Evolutionary conservation across 2,888 invertebrate genomes (phyloP), one percentile per base, ranked within the genome.

Genomic region (Tolmerus cingulatus): DNA sequence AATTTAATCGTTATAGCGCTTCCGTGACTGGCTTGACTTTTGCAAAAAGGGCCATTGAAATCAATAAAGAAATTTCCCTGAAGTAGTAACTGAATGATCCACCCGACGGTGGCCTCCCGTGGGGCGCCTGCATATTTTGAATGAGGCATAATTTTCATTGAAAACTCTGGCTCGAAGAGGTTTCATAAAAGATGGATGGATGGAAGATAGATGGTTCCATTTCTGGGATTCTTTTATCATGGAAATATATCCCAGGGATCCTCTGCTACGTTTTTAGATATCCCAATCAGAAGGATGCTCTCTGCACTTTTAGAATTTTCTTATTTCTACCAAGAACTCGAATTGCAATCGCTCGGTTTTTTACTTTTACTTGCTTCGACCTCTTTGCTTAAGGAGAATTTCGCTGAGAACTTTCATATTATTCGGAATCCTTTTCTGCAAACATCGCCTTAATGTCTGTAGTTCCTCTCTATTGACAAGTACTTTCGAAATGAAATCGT

Each of bases 11-110:
- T 77, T 77, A 77, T 34, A 77, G 19, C 19, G 77, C 77, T 77
- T 77, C 77, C 77, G 77, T 34, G 77, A 34, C 77, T 77, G 78
- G 19, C 78, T 78, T 19, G 78, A 23, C 37, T 40, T 34, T 40
- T 78, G 5, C 37, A 78, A 78, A 78, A 78, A 78, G 43, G 23
- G 78, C 23, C 23, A 37, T 78, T 78, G 19, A 43, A 78, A 78
- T 78, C 78, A 78, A 78, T 78, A 78, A 78, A 78, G 43, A 78
- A 78, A 78, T 37, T 37, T 77, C 19, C 77, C 51, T n/a, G 51
- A 66, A 66, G 40, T 43, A 66, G 40, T 43, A 43, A 43, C 37
- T 78, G 78, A 78, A 78, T 43, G 78, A 78, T 78, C 78, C 37
- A 37, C 37, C 34, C 77, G 27, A n/a, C n/a, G 37, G 16, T 30